phyloP scores from a whole-genome alignment of 2,113 vertebrate species.

The Ptilorrhoa leucosticta region DNA sequence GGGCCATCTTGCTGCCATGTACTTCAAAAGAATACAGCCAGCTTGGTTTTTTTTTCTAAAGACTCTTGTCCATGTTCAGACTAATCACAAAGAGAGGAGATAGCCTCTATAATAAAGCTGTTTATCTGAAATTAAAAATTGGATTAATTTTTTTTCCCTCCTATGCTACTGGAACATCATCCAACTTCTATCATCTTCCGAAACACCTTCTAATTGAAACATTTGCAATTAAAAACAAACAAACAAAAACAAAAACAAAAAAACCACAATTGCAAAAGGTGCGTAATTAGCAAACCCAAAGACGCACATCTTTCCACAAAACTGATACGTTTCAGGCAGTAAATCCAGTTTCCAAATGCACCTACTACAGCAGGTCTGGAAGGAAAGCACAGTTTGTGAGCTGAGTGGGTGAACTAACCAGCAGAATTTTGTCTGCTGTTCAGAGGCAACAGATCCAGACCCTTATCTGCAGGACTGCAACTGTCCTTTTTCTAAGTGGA shows the following conservation, averaged over 20 bases:
- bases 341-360: background rate
- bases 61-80: background rate
- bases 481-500: background rate
- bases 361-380: fast-evolving
- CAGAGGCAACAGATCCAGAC: background rate
- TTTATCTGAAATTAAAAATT: conserved; percentile 54
- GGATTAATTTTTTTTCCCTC: conserved; percentile 24
- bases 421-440: background rate
- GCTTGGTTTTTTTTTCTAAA: background rate
- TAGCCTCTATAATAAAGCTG: conserved; percentile 7
- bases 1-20: background rate
- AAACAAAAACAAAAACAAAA: background rate
- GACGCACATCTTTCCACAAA: background rate
- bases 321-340: background rate
- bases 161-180: background rate
- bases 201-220: conserved; percentile 17
- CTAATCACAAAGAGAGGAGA: background rate
- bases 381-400: background rate
- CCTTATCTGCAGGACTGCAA: background rate
- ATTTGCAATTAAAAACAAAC: background rate
- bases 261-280: background rate
- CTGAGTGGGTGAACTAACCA: background rate
- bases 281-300: background rate
- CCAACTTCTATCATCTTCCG: conserved; percentile 28
- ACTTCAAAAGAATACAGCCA: background rate